A percentile compares a stretch with the other conserved stretches of the same genome.
phyloP scores from a whole-genome alignment of 1,140 invertebrate species.

The Stegodyphus mimosarum region DNA sequence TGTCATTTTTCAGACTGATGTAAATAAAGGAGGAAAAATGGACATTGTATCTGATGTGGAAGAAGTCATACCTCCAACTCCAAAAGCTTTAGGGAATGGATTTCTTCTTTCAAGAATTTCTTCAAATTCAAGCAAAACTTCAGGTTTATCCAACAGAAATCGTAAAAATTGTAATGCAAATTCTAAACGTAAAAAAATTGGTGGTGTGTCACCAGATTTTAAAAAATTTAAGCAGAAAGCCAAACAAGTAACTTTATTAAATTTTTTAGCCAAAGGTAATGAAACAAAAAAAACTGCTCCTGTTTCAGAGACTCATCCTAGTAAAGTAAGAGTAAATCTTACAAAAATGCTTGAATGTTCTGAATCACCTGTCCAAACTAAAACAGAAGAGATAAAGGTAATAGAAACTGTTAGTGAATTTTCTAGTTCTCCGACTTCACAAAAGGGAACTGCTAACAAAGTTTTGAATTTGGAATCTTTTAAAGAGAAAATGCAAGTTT shows the following conservation, averaged over 20 bases:
- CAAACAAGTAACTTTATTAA: constrained; percentile 43
- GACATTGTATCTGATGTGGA: constrained; percentile 25
- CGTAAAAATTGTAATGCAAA: neutral
- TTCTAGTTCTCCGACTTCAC: neutral
- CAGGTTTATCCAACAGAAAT: neutral
- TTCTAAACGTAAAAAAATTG: constrained; percentile 34
- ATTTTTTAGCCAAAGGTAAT: constrained; percentile 19
- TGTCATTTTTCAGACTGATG: too few relatives aligned
- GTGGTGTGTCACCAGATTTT: constrained; percentile 31
- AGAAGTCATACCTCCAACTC: constrained; percentile 39
- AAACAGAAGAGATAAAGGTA: neutral
- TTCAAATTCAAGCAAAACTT: neutral
- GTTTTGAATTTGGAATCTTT: neutral
- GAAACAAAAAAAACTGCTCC: neutral
- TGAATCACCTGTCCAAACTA: neutral
- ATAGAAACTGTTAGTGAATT: neutral
- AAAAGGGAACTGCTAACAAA: neutral
- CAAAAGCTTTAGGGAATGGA: constrained; percentile 1
- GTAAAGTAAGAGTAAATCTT: neutral
- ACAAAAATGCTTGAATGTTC: constrained; percentile 12
- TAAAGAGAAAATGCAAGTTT: neutral
- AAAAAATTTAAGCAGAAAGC: constrained; percentile 39
- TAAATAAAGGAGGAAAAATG: constrained; percentile 7
- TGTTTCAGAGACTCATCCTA: neutral
- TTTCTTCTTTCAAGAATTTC: neutral